Percentiles rank a stretch among this genome's conserved stretches.
phyloP scores from a whole-genome alignment of 2,888 invertebrate genomes.

The Eilema griseolum region DNA sequence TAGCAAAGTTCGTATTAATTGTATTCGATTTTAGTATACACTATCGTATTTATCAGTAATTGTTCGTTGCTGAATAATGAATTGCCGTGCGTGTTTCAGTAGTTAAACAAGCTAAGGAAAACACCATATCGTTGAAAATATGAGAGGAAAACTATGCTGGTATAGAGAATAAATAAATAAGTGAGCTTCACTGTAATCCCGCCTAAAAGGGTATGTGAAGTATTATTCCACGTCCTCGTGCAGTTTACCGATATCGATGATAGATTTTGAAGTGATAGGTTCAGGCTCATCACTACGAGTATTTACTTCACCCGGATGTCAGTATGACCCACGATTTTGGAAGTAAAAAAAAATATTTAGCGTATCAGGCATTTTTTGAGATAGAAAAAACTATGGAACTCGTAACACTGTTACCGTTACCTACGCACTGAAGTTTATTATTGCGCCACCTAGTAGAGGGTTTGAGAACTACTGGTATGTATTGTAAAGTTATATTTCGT shows the following conservation, averaged over 20 bases:
- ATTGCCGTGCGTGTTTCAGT: conserved; percentile 15
- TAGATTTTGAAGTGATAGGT: conserved; percentile 27
- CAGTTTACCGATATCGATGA: conserved; percentile 26
- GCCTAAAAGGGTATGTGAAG: conserved; percentile 28
- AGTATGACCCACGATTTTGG: background rate
- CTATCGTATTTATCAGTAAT: background rate
- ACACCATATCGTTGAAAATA: conserved; percentile 15
- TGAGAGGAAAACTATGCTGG: conserved; percentile 17
- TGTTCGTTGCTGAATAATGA: background rate
- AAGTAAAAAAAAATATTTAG: too few relatives aligned
- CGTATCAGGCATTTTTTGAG: too few relatives aligned
- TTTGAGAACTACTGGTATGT: too few relatives aligned
- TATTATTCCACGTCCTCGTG: conserved; percentile 22
- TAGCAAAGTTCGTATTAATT: background rate
- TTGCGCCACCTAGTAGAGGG: too few relatives aligned
- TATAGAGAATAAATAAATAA: conserved; percentile 23
- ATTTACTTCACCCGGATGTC: conserved; percentile 18
- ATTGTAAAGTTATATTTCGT: too few relatives aligned
- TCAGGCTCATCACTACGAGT: conserved; percentile 13
- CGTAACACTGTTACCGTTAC: too few relatives aligned
- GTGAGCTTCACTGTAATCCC: conserved; percentile 19
- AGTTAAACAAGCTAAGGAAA: background rate
- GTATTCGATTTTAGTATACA: background rate
- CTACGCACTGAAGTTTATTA: too few relatives aligned
- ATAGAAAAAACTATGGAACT: too few relatives aligned